Evolutionary conservation across 2,113 vertebrate species (phyloP).

Genomic region (Calyptomena viridis): DNA sequence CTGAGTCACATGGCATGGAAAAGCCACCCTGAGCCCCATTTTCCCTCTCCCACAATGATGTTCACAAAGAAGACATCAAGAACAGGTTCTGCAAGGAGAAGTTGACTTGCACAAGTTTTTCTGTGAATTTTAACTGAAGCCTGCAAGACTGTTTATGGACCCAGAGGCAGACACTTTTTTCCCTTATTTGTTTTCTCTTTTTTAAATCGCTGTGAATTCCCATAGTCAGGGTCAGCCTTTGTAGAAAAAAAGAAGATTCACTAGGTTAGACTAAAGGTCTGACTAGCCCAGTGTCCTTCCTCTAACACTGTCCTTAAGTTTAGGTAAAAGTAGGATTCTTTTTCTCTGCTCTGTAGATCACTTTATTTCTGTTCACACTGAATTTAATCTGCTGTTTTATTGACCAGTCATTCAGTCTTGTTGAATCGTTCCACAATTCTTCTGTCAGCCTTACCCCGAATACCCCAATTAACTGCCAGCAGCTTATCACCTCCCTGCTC

Average conservation of each 20-base stretch:
- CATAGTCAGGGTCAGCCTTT: neutral
- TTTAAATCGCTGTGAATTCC: neutral
- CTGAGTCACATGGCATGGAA: neutral
- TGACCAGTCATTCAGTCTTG: neutral
- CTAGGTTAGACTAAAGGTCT: neutral
- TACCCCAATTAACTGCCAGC: neutral
- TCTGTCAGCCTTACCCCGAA: neutral
- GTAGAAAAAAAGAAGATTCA: neutral
- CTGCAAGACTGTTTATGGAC: neutral
- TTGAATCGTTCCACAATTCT: neutral
- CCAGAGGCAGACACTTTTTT: neutral
- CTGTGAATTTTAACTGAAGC: neutral
- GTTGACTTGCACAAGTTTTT: neutral
- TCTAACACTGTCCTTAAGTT: neutral
- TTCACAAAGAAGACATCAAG: neutral
- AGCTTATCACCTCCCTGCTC: neutral
- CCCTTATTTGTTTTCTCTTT: neutral
- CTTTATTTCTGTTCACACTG: neutral
- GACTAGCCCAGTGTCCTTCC: neutral
- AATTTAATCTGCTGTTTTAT: neutral
- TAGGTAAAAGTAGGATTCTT: neutral
- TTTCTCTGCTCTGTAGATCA: neutral
- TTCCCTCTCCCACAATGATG: neutral
- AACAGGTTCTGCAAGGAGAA: neutral
- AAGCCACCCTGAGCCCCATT: accelerated